These are phyloP conservation scores for Cisticola juncidis DNA, from an alignment of 2,113 vertebrate genomes.

Conservation along the genomic window DNA sequence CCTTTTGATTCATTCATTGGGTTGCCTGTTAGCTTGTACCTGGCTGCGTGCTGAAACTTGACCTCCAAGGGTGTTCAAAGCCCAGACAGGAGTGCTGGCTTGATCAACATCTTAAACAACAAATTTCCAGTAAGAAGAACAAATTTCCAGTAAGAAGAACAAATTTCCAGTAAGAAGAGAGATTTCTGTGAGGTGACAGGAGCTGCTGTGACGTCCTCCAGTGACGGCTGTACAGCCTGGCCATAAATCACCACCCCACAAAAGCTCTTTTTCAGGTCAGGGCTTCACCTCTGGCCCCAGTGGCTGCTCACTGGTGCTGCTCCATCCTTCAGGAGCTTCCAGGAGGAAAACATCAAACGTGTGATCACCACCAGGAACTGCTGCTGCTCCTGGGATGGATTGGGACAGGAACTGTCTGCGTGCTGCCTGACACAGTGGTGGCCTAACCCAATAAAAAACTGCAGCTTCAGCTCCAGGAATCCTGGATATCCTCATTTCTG, in stretches of 20 bases:
- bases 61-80: not conserved
- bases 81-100: not conserved
- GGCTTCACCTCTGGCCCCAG: not conserved
- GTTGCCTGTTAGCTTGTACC: not conserved
- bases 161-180: constrained; percentile 26
- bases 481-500: not conserved
- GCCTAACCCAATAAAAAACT: not conserved
- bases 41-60: not conserved
- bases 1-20: constrained; percentile 40
- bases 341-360: not conserved
- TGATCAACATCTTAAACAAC: constrained; percentile 11
- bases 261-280: not conserved
- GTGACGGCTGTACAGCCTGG: not conserved
- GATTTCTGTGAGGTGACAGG: not conserved
- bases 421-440: not conserved
- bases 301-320: not conserved
- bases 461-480: not conserved
- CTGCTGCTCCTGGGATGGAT: not conserved
- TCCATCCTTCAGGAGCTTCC: not conserved
- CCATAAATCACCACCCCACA: not conserved
- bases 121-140: constrained; percentile 29
- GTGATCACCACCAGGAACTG: not conserved
- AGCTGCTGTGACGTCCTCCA: not conserved
- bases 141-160: constrained; percentile 40
- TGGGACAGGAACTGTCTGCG: not conserved